These are phyloP conservation scores for Teleogryllus oceanicus DNA, from an alignment of 2,888 invertebrate species.

Conservation along the genomic window DNA sequence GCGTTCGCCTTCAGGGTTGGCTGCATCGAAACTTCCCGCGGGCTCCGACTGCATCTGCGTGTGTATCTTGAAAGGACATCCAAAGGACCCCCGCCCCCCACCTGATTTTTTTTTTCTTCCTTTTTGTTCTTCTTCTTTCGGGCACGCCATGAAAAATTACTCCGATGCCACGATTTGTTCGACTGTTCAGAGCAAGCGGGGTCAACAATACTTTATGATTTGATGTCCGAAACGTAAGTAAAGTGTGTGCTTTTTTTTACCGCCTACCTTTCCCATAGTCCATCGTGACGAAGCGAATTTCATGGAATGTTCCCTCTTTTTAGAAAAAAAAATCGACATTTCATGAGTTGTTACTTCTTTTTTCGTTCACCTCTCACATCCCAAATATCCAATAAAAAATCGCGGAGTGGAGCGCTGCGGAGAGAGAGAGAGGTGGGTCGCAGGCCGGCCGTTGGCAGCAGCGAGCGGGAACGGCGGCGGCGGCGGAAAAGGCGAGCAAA, in stretches of 20 bases:
- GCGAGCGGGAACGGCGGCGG: too few relatives aligned
- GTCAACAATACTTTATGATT: neutral
- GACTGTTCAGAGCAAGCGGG: neutral
- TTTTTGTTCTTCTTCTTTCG: neutral
- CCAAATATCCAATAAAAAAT: neutral
- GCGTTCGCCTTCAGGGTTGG: neutral
- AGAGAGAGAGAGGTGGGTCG: neutral
- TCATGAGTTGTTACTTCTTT: constrained; percentile 9
- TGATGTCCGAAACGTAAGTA: too few relatives aligned
- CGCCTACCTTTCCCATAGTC: too few relatives aligned
- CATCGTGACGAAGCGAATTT: neutral
- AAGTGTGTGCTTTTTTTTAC: too few relatives aligned
- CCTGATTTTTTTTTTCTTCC: too few relatives aligned
- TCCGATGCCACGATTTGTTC: neutral
- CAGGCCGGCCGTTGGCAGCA: too few relatives aligned
- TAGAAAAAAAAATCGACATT: neutral
- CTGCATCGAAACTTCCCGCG: neutral
- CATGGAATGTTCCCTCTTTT: neutral
- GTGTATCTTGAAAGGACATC: too few relatives aligned
- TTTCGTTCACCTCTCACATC: neutral
- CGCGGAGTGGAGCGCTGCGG: neutral
- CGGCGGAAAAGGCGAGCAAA: neutral
- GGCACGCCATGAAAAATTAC: neutral
- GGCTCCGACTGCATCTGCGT: neutral
- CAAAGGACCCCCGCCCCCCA: too few relatives aligned